These are phyloP conservation scores for Melanotaenia duboulayi DNA, from an alignment of 2,113 vertebrate genomes.

Conservation along the genomic window DNA sequence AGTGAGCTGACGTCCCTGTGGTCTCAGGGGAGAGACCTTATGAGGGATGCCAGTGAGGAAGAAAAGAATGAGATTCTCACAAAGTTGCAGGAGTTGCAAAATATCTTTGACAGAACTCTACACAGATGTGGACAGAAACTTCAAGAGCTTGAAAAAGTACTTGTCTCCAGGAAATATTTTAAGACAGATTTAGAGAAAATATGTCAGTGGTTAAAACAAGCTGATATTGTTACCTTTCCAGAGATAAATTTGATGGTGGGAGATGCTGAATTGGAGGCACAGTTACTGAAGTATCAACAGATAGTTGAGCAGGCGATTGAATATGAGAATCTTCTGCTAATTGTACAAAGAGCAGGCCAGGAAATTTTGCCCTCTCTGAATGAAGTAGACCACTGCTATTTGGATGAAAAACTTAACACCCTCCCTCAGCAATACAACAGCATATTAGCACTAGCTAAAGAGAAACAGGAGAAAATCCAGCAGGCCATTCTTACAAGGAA, in stretches of 20 bases:
- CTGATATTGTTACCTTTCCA: conserved; percentile 93
- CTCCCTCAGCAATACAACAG: conserved; percentile 92
- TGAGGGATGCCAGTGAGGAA: conserved; percentile 90
- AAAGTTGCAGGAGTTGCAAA: conserved; percentile 92
- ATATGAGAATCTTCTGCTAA: conserved; percentile 92
- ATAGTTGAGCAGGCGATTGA: conserved; percentile 93
- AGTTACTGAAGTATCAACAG: conserved; percentile 89
- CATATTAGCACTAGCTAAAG: conserved; percentile 89
- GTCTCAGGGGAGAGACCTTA: conserved; percentile 91
- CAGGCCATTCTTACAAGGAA: conserved; percentile 89
- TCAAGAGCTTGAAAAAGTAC: conserved; percentile 92
- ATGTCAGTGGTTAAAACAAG: conserved; percentile 93
- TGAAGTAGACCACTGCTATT: conserved; percentile 93
- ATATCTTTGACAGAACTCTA: conserved; percentile 87
- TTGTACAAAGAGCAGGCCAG: conserved; percentile 91
- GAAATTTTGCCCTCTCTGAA: conserved; percentile 91
- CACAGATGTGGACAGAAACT: conserved; percentile 90
- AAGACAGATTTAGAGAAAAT: conserved; percentile 95
- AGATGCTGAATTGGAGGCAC: conserved; percentile 84
- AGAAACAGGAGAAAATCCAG: conserved; percentile 91
- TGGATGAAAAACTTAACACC: conserved; percentile 90
- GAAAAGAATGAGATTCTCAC: conserved; percentile 89
- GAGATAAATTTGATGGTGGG: conserved; percentile 93
- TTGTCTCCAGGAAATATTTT: conserved; percentile 94
- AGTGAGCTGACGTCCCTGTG: conserved; percentile 90